Conservation (phyloP, 2,113 vertebrate species). For the Hydrolagus affinis region DNA sequence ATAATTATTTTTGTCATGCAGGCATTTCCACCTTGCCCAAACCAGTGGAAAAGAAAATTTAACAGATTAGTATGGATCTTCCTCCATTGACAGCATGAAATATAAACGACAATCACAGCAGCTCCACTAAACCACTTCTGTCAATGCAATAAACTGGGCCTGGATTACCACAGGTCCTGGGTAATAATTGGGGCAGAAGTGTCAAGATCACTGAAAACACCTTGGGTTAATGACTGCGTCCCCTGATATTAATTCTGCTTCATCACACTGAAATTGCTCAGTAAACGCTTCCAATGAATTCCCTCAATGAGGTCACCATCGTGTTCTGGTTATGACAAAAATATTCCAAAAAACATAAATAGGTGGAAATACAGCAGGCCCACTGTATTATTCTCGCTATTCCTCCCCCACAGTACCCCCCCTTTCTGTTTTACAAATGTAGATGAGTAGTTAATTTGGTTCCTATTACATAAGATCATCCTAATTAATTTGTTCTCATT, state of each 20-base stretch:
- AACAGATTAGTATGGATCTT: too few relatives aligned
- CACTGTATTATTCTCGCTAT: not conserved
- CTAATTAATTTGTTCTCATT: not conserved
- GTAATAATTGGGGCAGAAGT: not conserved
- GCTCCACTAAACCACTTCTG: too few relatives aligned
- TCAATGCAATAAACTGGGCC: not conserved
- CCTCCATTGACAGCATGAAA: not conserved
- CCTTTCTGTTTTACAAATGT: not conserved
- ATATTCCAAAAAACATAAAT: not conserved
- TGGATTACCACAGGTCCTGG: not conserved
- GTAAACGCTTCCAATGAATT: not conserved
- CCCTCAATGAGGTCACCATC: not conserved
- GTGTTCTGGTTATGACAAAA: not conserved
- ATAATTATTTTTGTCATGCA: too few relatives aligned
- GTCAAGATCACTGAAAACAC: not conserved
- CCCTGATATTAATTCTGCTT: not conserved
- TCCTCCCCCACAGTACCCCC: not conserved
- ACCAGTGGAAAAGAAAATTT: not conserved
- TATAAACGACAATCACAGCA: not conserved
- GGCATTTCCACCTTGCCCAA: not conserved
- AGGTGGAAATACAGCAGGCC: not conserved
- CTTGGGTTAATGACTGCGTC: not conserved
- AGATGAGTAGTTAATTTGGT: not conserved
- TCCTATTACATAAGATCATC: not conserved
- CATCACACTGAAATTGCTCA: not conserved